Evolutionary conservation across 2,113 vertebrate species (phyloP), one percentile per base, ranked within the genome.

Genomic region (Capreolus pygargus): DNA sequence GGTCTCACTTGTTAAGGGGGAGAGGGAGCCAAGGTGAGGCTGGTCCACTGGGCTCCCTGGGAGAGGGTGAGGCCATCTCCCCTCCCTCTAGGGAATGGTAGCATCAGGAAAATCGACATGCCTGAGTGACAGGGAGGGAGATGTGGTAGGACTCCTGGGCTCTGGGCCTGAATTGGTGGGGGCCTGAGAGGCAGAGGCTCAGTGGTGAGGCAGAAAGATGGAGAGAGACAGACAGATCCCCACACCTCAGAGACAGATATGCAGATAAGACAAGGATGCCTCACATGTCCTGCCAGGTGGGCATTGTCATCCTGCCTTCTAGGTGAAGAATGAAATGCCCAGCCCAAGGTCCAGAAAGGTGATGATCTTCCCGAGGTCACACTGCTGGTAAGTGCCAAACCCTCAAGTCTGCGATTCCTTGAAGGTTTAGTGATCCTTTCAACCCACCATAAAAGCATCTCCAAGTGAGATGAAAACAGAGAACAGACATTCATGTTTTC

Each of bases 271-370:
- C 0, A 1, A 86, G 39, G 27, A 30, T 28, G 43, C 2, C 1
- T 5, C 12, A 1, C 8, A 1, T 2, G 54, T 58, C 43, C 50
- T 11, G 11, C 0, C 10, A n/a, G 21, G 85, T 1, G 14, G 43
- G 17, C 55, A 25, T 5, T 10, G 57, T 11, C 58, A 16, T 36
- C n/a, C 30, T 50, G 30, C 83, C 89, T 52, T 87, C 43, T 45
- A 81, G 86, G 57, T 54, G 81, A 91, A 57, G 64, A 61, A 19
- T 0, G 2, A 85, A 55, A 96, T 2, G 67, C 15, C 50, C n/a
- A 17, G 54, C 54, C 30, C 45, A 61, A 55, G 79, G 14, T 61
- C 79, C 76, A 11, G 58, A 84, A 83, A 79, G 87, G 61, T 64
- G 39, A 16, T 61, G 76, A 64, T 9, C 74, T 89, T 54, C 55